Base-by-base conservation (phyloP, 2,797 vertebrate genomes). In the Coregonus suidteri region DNA sequence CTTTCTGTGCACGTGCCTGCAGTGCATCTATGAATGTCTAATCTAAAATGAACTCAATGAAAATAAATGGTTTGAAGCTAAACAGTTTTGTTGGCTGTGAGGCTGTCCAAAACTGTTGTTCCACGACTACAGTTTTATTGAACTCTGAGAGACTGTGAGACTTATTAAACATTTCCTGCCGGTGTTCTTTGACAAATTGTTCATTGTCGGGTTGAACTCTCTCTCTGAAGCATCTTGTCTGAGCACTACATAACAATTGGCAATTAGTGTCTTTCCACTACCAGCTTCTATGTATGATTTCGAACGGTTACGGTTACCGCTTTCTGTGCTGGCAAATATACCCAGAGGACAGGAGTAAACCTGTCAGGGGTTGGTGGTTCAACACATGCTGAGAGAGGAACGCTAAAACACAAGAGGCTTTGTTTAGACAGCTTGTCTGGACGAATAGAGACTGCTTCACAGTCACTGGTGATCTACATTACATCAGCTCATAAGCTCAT, bases 401-500 rank as follows among this genome's bases (percentile, higher is more conserved):
- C 75, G 76, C 75, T 66, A 20, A 20, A 51, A 80, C 85, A 54
- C 1, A 75, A 78, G 67, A 79, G 73, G 66, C 71, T 78, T 78
- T 66, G 72, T 79, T 77, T 82, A 30, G 9, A 64, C 79, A 74
- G 70, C 80, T 87, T 76, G 84, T 90, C 86, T 89, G 81, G 77
- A 52, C 20, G 75, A 37, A 77, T 84, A 34, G 75, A 71, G 82
- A 75, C 62, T 79, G 82, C 85, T 84, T 85, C 86, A 82, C 86
- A 80, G 81, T 85, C 86, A 82, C 86, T 81, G 81, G 66, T 86
- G 84, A 84, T 79, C 90, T 86, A 77, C 87, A 90, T 88, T 85
- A 77, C 90, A 90, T 89, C 75, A 83, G 31, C 79, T 86, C 72
- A 74, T 73, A 20, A 83, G 31, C 79, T 86, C 72, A 74, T 73